Conservation (phyloP, 1,140 invertebrate species). For the Triops longicaudatus region DNA sequence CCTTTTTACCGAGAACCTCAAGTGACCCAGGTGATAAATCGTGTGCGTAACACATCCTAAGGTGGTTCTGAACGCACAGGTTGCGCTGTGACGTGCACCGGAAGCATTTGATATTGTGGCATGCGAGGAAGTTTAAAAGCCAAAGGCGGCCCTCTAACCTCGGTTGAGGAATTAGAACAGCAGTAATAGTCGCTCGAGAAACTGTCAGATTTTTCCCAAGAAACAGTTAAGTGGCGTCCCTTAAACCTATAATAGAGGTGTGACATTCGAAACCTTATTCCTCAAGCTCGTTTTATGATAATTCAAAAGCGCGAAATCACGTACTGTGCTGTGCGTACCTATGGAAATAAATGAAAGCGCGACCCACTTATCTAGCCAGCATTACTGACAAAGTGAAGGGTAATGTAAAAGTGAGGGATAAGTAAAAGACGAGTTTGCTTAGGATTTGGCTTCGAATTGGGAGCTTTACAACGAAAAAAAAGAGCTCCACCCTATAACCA, state of each 20-base stretch:
- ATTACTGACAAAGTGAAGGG: background rate
- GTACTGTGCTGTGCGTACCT: background rate
- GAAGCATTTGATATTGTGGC: background rate
- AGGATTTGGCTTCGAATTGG: background rate
- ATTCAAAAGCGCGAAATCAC: background rate
- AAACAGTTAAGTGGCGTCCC: background rate
- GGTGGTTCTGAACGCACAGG: background rate
- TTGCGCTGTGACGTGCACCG: background rate
- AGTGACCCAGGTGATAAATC: background rate
- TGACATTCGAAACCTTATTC: background rate
- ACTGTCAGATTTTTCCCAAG: background rate
- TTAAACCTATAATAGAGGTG: background rate
- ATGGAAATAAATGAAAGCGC: background rate
- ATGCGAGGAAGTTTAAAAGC: background rate
- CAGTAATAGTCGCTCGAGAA: background rate
- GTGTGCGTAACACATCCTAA: background rate
- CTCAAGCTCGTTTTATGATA: background rate
- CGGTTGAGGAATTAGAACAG: background rate
- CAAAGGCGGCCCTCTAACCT: background rate
- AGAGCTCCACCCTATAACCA: background rate
- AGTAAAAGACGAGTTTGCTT: background rate
- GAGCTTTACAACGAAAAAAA: background rate
- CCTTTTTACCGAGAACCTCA: too few species aligned
- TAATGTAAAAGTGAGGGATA: background rate
- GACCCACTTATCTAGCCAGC: background rate